Base-by-base conservation (phyloP, 2,888 invertebrate genomes). In the Lymantria dispar region DNA sequence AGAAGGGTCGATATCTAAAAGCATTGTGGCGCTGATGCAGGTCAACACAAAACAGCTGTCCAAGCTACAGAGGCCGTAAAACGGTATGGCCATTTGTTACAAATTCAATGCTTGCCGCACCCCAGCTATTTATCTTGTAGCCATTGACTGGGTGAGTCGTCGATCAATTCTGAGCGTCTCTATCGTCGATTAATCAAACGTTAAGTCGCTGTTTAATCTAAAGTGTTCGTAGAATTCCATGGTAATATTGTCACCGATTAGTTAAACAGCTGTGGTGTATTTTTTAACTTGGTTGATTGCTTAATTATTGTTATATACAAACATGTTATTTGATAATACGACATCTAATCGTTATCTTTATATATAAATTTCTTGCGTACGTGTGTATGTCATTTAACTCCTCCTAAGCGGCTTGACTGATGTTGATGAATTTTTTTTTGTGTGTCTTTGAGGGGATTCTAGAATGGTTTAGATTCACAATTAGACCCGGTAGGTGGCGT, bases 61-160 rank as follows among this genome's bases (percentile, higher is more conserved):
- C 72, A 58, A 73, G 76, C 74, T 76, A 72, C 50, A 52, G 54
- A 48, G 54, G 59, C 57, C 49, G 54, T 68, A 72, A 72, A 71
- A 68, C 66, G 70, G 62, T 58, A 51, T 57, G 71, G 70, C 78
- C 83, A 85, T 85, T 85, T 83, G 83, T 85, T 82, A 85, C 75
- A 72, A 72, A 80, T 85, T 83, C 82, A 84, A 78, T 76, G 74
- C 70, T 59, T 55, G 64, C 62, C 68, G 61, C 58, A 64, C 68
- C 64, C 58, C 61, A 40, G 70, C 80, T 77, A 84, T 85, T 82
- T 80, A 85, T 83, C 80, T 79, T 73, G 55, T 64, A 50, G 65
- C 75, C 73, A 80, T 82, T 82, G 82, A 81, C 80, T 77, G 73
- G 74, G 68, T 71, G 62, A 68, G 70, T 74, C 78, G 74, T 77